These are phyloP conservation scores for Byasa hedistus DNA, from an alignment of 2,888 invertebrate genomes.

Conservation along the genomic window DNA sequence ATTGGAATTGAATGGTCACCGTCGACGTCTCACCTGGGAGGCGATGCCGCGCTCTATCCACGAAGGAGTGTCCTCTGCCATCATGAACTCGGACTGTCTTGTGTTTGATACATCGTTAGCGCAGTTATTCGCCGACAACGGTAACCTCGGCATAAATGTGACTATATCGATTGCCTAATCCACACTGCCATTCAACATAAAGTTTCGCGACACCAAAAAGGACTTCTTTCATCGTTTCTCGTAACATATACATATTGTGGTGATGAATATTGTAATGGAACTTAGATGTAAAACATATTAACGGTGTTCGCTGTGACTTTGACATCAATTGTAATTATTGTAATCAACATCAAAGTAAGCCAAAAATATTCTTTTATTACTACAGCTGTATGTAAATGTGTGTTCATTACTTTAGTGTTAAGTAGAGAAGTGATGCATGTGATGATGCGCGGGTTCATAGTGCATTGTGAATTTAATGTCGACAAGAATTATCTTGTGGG, in stretches of 20 bases:
- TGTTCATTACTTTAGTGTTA: slow-evolving; percentile 70
- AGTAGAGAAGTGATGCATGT: slow-evolving; percentile 53
- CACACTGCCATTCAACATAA: slow-evolving; percentile 37
- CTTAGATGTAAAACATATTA: slow-evolving; percentile 15
- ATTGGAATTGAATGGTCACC: slow-evolving; percentile 96
- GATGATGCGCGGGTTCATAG: slow-evolving; percentile 30
- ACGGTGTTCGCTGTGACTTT: slow-evolving; percentile 25
- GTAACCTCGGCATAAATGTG: slow-evolving; percentile 99
- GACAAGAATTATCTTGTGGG: slow-evolving; percentile 33
- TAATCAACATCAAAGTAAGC: slow-evolving; percentile 60
- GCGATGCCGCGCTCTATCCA: slow-evolving; percentile 99
- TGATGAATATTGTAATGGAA: slow-evolving; percentile 6
- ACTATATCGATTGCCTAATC: slow-evolving; percentile 95
- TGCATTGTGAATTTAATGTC: slow-evolving; percentile 10
- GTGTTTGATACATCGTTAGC: slow-evolving; percentile 99
- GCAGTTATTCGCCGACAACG: slow-evolving; percentile 98
- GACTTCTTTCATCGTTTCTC: slow-evolving; percentile 27
- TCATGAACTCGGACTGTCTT: slow-evolving; percentile 98
- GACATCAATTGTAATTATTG: slow-evolving; percentile 42
- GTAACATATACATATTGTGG: slow-evolving; percentile 21
- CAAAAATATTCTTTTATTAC: slow-evolving; percentile 63
- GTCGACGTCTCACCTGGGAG: slow-evolving; percentile 98
- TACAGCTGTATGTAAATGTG: slow-evolving; percentile 61
- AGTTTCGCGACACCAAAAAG: slow-evolving; percentile 12
- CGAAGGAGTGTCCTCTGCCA: slow-evolving; percentile 98